Conservation (phyloP, 2,888 invertebrate species). For the Aspidapion aeneum region DNA sequence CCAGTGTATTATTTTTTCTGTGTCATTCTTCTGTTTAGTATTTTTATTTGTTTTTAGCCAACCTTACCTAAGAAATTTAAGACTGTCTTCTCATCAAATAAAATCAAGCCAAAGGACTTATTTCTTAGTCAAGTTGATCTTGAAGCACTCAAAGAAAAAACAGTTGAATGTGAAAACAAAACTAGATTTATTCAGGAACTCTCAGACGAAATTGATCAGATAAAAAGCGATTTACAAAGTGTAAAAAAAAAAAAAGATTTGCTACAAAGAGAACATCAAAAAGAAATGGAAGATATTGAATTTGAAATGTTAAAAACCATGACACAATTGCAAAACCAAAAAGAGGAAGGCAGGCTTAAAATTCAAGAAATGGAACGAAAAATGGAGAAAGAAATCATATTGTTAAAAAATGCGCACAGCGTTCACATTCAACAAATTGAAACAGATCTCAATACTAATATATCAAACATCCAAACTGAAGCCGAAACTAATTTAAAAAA, state of each 20-base stretch:
- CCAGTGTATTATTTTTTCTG: too few species aligned
- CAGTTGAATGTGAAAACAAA: slow-evolving; percentile 54
- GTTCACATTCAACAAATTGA: slow-evolving; percentile 37
- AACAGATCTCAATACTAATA: slow-evolving; percentile 41
- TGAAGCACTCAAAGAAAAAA: slow-evolving; percentile 52
- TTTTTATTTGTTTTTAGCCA: slow-evolving; percentile 35
- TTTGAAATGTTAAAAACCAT: slow-evolving; percentile 40
- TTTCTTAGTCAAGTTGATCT: slow-evolving; percentile 23
- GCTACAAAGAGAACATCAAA: slow-evolving; percentile 33
- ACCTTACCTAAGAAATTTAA: slow-evolving; percentile 36
- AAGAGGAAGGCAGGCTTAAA: slow-evolving; percentile 28
- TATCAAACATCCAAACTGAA: slow-evolving; percentile 41
- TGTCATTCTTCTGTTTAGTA: too few species aligned
- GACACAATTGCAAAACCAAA: slow-evolving; percentile 39
- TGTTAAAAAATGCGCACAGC: slow-evolving; percentile 38
- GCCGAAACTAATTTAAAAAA: slow-evolving; percentile 47
- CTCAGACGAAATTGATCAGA: slow-evolving; percentile 51
- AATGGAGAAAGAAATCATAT: slow-evolving; percentile 28
- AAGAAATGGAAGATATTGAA: slow-evolving; percentile 40
- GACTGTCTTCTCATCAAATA: slow-evolving; percentile 24
- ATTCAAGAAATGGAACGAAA: slow-evolving; percentile 31
- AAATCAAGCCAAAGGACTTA: slow-evolving; percentile 24
- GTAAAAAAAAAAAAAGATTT: slow-evolving; percentile 42
- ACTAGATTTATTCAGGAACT: slow-evolving; percentile 51
- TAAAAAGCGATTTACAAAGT: slow-evolving; percentile 48